These are phyloP conservation scores for Osmerus eperlanus DNA, from an alignment of 2,113 vertebrate species.

Conservation along the genomic window DNA sequence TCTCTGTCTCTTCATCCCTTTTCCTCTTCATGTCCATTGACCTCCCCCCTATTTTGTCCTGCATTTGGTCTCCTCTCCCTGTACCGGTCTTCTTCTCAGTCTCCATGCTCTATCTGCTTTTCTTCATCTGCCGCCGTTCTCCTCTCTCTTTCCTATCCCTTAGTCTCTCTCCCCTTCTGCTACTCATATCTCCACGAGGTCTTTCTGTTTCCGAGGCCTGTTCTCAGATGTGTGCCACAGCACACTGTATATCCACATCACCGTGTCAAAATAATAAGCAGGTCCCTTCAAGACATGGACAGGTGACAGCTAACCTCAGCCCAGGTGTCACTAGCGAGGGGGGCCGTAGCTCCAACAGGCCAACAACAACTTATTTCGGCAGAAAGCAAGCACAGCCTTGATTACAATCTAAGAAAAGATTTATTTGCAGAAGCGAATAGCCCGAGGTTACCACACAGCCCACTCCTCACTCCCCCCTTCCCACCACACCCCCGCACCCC, in stretches of 20 bases:
- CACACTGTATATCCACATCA: neutral
- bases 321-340: neutral
- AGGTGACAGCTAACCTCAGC: neutral
- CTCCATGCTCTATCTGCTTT: neutral
- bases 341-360: neutral
- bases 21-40: neutral
- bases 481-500: neutral
- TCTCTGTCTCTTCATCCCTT: neutral
- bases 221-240: neutral
- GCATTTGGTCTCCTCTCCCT: slow-evolving; percentile 15
- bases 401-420: slow-evolving; percentile 47
- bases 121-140: slow-evolving; percentile 10
- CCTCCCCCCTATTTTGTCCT: slow-evolving; percentile 3
- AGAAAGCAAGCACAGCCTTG: slow-evolving; percentile 3
- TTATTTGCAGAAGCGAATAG: slow-evolving; percentile 60
- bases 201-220: no score
- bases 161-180: neutral
- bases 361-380: neutral
- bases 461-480: slow-evolving; percentile 26
- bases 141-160: slow-evolving; percentile 1
- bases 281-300: no score
- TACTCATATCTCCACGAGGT: no score
- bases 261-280: no score
- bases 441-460: slow-evolving; percentile 52
- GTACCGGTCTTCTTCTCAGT: slow-evolving; percentile 11